Conservation (phyloP, 1,140 invertebrate species). For the Trinorchestia longiramus region DNA sequence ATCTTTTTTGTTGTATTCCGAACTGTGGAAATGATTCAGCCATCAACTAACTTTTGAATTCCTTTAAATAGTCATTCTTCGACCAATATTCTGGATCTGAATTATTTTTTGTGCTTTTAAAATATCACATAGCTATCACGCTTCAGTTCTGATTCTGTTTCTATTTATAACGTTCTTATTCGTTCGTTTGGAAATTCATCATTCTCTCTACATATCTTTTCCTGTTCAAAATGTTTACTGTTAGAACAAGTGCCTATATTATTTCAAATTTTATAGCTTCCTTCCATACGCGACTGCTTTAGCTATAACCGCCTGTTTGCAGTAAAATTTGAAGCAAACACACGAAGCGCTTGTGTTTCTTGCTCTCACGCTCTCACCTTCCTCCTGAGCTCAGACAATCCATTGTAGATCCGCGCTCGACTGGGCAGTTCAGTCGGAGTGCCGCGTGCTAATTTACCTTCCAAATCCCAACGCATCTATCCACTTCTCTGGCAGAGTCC, state of each 20-base stretch:
- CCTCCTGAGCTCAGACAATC: conserved; percentile 13
- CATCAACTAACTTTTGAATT: background rate
- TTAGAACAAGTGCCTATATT: background rate
- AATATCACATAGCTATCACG: background rate
- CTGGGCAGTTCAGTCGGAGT: conserved; percentile 33
- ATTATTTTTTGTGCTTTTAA: background rate
- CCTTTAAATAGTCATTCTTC: background rate
- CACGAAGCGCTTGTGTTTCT: background rate
- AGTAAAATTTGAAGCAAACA: background rate
- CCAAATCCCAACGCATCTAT: conserved; percentile 48
- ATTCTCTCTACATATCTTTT: background rate
- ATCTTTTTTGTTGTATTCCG: background rate
- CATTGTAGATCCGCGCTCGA: conserved; percentile 37
- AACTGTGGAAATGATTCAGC: background rate
- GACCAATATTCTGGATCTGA: background rate
- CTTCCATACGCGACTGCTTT: background rate
- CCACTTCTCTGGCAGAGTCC: conserved; percentile 44
- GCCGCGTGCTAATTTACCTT: conserved; percentile 48
- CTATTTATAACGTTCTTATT: background rate
- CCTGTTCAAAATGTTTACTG: background rate
- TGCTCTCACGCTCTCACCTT: background rate
- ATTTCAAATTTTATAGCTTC: background rate
- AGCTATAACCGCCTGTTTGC: background rate
- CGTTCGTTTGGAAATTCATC: background rate
- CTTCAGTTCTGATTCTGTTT: background rate